Evolutionary conservation across 23 tunicate genomes (phyloP), one percentile per base, ranked within the genome.

Genomic region (Trididemnum nubilum): DNA sequence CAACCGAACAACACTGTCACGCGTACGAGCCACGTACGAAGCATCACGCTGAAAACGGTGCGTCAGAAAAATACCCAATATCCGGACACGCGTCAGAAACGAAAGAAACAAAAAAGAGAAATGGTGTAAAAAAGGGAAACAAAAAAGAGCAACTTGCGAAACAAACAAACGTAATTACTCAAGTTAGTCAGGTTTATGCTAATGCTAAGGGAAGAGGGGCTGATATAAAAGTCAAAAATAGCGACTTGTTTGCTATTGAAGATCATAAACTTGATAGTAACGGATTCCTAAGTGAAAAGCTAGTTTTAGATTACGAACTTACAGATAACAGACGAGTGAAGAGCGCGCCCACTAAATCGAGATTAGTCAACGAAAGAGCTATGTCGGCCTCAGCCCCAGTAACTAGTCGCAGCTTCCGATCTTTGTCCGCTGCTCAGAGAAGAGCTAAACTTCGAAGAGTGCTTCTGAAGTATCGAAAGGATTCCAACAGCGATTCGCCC

Each of bases 401-500:
- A 4, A 26, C 29, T 21, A 67, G 74, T 24, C 37, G 74, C 37
- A 67, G 38, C 38, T 67, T 67, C 33, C 74, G 74, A 31, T 33
- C 7, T 30, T 33, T 82, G 51, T 51, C 86, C 15, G 78, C 67
- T 1, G 49, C 78, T 0, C 65, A 82, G 30, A 59, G 76, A 22
- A 66, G 78, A 33, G 86, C 28, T 2, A 71, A 67, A 26, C 76
- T 82, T 31, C 44, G 86, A 9, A 2, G 51, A 44, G 86, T 67
- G 32, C 58, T 82, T 28, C 49, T 82, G 50, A 82, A 82, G 35
- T 82, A 82, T 35, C 32, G 38, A 54, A 21, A 30, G 36, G 81
- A 77, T 19, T 39, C 28, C 24, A 78, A 69, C 58, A 58, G 57
- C 79, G 90, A 85, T 9, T 85, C 90, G 36, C 44, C 80, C 0